Conservation (phyloP, 2,113 vertebrate species). For the Menidia beryllina region DNA sequence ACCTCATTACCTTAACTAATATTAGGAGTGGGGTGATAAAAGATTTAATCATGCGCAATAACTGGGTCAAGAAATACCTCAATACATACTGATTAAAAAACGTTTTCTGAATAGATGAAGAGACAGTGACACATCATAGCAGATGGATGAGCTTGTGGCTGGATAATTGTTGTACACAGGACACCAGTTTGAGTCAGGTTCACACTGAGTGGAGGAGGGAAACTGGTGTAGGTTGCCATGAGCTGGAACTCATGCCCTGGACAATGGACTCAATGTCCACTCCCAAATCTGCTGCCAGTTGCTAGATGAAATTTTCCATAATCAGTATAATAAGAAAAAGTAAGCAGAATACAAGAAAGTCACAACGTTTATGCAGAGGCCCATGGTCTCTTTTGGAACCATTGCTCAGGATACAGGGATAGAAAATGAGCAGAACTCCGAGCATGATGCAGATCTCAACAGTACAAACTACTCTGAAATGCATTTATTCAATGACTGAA, state of each 20-base stretch:
- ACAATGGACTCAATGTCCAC: background rate
- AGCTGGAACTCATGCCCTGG: background rate
- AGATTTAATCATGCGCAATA: background rate
- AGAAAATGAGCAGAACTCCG: background rate
- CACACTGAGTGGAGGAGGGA: no score
- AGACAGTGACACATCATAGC: background rate
- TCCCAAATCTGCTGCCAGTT: background rate
- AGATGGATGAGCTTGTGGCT: background rate
- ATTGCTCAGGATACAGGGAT: background rate
- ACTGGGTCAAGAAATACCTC: background rate
- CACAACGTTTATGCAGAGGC: background rate
- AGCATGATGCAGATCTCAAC: background rate
- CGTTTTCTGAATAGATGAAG: background rate
- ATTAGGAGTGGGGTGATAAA: no score
- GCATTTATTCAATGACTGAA: conserved; percentile 9
- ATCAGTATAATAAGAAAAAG: background rate
- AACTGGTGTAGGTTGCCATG: background rate
- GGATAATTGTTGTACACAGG: no score
- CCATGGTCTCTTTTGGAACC: no score
- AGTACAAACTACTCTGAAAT: background rate
- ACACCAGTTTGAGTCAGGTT: background rate
- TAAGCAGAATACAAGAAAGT: background rate
- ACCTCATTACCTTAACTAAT: no score
- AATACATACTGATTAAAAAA: background rate
- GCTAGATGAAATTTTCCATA: background rate